Conservation (phyloP, 2,113 vertebrate genomes). For the Prochilodus magdalenae region DNA sequence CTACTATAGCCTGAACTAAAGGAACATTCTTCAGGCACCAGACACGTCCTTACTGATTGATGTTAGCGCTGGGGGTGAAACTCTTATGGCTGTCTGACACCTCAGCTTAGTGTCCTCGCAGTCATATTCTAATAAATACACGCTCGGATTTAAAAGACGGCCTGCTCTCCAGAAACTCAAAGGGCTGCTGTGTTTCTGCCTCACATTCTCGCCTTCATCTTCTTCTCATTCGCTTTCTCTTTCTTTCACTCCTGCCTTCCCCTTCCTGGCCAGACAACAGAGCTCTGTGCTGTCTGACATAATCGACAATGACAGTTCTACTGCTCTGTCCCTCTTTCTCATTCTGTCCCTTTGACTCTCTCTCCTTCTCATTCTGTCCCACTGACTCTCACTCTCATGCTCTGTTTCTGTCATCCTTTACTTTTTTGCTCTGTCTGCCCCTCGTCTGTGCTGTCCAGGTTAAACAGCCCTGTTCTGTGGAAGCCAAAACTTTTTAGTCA, state of each 20-base stretch:
- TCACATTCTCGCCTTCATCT: not conserved
- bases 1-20: too few relatives aligned
- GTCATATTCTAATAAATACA: too few relatives aligned
- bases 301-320: not conserved
- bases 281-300: not conserved
- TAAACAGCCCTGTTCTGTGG: constrained; percentile 30
- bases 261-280: not conserved
- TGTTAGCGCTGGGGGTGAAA: too few relatives aligned
- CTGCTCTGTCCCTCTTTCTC: not conserved
- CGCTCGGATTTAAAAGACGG: too few relatives aligned
- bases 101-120: too few relatives aligned
- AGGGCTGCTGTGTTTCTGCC: too few relatives aligned
- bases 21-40: too few relatives aligned
- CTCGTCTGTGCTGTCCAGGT: not conserved
- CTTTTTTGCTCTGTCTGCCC: not conserved
- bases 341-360: not conserved
- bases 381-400: not conserved
- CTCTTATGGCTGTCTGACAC: too few relatives aligned
- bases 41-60: too few relatives aligned
- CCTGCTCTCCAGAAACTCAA: too few relatives aligned
- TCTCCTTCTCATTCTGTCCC: not conserved
- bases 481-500: constrained; percentile 10
- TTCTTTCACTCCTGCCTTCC: not conserved
- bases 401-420: not conserved
- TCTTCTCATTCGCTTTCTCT: not conserved